Base-by-base conservation (phyloP, 2,113 vertebrate genomes). In the Equus quagga region DNA sequence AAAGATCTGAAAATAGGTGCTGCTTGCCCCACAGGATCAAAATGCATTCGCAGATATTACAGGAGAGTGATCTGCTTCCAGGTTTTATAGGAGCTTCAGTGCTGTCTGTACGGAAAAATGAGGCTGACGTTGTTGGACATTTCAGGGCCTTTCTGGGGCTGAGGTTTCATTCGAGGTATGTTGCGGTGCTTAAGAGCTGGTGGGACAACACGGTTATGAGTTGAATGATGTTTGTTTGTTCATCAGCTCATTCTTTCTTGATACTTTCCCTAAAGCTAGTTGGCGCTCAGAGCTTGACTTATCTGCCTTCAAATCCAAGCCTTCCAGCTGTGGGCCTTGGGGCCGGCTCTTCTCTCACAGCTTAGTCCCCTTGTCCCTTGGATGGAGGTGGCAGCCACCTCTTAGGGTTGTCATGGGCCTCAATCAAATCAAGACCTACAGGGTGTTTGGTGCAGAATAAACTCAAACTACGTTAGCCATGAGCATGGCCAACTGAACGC, bases 151-250 rank as follows among this genome's bases (percentile, higher is more conserved):
- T 5, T 0, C 12, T 28, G 10, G 23, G 62, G 33, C 46, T 13
- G 6, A 4, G 54, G 1, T 56, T 72, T 75, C 11, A 4, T 44
- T 14, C 21, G 9, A 41, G 26, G 70, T 17, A 15, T 17, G 23
- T 64, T 5, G 19, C 0, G 8, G 41, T 23, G 54, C 83, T 72
- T 41, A 15, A 41, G 23, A 26, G 67, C 92, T 79, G 58, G 31
- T 4, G 15, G 67, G 11, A 36, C 58, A 31, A 2, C 12, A 0
- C 8, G 14, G n/a, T 3, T 33, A 3, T 5, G 62, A 23, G 58
- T 1, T 73, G 17, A n/a, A 3, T 23, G 15, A 4, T 2, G 8
- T 65, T 64, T 58, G 23, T 23, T 8, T 31, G 5, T 72, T 44
- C 41, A 1, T 26, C 56, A 12, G 2, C 72, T 23, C n/a, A 1